These are phyloP conservation scores for Cuniculus paca DNA, from an alignment of 2,797 vertebrate species.

Conservation along the genomic window DNA sequence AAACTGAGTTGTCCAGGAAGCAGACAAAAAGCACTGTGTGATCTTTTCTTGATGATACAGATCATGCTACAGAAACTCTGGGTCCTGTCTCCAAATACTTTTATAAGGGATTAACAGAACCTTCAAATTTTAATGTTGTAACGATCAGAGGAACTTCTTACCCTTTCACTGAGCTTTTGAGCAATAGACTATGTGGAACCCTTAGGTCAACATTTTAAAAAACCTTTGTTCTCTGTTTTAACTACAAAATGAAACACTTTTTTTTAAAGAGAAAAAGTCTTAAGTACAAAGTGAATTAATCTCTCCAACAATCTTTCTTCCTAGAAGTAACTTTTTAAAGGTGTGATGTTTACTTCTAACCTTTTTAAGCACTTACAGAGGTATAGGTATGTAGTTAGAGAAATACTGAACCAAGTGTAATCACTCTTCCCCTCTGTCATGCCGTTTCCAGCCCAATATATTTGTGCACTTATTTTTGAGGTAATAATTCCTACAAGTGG, in stretches of 20 bases:
- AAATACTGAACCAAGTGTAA: not conserved
- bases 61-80: not conserved
- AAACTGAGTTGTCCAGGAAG: slow-evolving; percentile 18
- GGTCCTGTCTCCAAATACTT: not conserved
- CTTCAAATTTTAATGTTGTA: not conserved
- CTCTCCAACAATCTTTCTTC: not conserved
- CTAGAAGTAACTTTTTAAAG: not conserved
- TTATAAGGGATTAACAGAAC: not conserved
- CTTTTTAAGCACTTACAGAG: slow-evolving; percentile 6
- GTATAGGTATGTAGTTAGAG: not conserved
- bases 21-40: slow-evolving; percentile 36
- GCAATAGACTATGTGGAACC: not conserved
- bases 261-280: not conserved
- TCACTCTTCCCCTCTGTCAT: not conserved
- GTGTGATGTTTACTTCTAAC: not conserved
- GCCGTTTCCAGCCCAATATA: not conserved
- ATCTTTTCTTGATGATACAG: not conserved
- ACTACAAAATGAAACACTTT: not conserved
- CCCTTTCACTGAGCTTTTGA: not conserved
- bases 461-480: not conserved
- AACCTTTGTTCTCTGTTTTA: slow-evolving; percentile 48
- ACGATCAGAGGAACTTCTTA: not conserved
- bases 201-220: not conserved
- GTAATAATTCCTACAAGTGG: not conserved
- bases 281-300: not conserved